Evolutionary conservation across 2,888 invertebrate species (phyloP).

Genomic region (Beris chalybata): DNA sequence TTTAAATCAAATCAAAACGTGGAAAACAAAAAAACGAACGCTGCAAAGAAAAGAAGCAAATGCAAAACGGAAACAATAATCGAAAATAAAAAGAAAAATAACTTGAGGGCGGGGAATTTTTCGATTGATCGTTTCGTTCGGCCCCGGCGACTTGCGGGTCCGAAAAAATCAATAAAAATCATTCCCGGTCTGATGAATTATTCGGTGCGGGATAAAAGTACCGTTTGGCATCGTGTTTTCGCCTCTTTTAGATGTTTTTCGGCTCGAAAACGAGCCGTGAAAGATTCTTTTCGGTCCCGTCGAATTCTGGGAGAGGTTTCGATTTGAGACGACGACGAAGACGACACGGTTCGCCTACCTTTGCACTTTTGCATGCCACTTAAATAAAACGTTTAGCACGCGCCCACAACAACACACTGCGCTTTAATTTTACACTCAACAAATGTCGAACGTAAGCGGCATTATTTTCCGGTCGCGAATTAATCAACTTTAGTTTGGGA

Average conservation of each 20-base stretch:
- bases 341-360: too few species aligned
- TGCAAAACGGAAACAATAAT: neutral
- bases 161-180: neutral
- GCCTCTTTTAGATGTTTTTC: too few species aligned
- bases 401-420: too few species aligned
- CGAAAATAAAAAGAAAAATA: neutral
- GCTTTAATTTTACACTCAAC: too few species aligned
- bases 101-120: neutral
- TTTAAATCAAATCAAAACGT: neutral
- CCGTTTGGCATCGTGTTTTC: neutral
- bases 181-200: neutral
- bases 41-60: neutral
- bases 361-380: too few species aligned
- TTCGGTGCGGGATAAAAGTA: conserved; percentile 1
- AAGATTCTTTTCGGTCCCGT: too few species aligned
- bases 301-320: too few species aligned
- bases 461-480: too few species aligned
- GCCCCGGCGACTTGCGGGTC: neutral
- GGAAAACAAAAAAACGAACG: neutral
- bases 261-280: neutral
- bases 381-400: too few species aligned
- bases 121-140: conserved; percentile 3
- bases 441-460: too few species aligned
- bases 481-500: too few species aligned
- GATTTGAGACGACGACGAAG: too few species aligned